Percentiles rank a stretch among this genome's conserved stretches.
phyloP scores from a whole-genome alignment of 2,888 invertebrate genomes.

The Parnassius apollo region DNA sequence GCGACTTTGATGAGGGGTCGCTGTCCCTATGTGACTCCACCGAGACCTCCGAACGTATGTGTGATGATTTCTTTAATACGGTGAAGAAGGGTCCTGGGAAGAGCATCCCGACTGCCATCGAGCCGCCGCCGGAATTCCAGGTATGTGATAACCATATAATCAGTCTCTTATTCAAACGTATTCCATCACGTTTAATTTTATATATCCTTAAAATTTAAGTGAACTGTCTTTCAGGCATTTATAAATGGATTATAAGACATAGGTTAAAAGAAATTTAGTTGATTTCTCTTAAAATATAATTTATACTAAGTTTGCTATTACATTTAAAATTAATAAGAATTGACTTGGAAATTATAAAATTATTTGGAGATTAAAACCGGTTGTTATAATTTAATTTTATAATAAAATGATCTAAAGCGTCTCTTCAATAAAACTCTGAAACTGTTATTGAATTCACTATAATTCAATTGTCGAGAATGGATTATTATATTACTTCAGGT shows the following conservation, averaged over 20 bases:
- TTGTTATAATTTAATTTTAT: too few relatives aligned
- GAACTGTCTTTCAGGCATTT: background rate
- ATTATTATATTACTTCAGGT: background rate
- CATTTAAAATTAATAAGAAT: background rate
- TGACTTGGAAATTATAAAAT: background rate
- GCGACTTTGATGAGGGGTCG: conserved; percentile 89
- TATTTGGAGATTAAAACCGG: too few relatives aligned
- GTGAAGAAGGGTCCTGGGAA: conserved; percentile 88
- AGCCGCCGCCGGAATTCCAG: conserved; percentile 93
- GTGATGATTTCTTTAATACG: conserved; percentile 90
- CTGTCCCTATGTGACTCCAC: conserved; percentile 90
- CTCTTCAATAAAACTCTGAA: too few relatives aligned
- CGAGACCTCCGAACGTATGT: conserved; percentile 89
- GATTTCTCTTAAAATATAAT: background rate
- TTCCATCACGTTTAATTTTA: background rate
- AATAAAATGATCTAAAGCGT: too few relatives aligned
- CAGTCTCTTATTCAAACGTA: background rate
- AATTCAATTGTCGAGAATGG: conserved; percentile 3
- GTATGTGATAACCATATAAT: conserved; percentile 48
- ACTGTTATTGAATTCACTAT: background rate
- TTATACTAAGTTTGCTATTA: background rate
- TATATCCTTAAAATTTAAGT: background rate
- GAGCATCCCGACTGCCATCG: conserved; percentile 84
- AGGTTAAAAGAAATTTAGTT: background rate
- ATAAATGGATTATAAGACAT: too few relatives aligned